These are phyloP conservation scores for Motacilla alba DNA, from an alignment of 2,113 vertebrate genomes.

Conservation along the genomic window DNA sequence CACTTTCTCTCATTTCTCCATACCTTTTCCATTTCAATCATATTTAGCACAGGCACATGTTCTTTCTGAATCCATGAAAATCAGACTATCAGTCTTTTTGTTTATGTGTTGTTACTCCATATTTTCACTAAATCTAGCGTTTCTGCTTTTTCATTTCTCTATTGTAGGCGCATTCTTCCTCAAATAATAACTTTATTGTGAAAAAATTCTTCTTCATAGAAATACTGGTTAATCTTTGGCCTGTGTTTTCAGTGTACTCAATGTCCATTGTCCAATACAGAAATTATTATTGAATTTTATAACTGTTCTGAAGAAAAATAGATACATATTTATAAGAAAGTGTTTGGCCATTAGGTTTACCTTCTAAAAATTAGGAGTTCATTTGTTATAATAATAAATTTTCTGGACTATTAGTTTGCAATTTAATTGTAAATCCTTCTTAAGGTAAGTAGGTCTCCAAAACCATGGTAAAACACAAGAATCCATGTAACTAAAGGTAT, in stretches of 20 bases:
- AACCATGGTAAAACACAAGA: not conserved
- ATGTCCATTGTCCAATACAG: not conserved
- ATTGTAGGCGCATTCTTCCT: not conserved
- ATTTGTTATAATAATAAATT: not conserved
- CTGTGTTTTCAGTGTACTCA: not conserved
- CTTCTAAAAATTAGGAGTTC: not conserved
- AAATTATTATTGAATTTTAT: not conserved
- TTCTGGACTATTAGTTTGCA: not conserved
- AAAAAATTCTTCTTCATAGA: not conserved
- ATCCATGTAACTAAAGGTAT: not conserved
- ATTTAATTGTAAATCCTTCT: not conserved
- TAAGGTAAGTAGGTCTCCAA: not conserved
- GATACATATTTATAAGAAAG: not conserved
- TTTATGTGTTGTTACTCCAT: not conserved
- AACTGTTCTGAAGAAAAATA: not conserved
- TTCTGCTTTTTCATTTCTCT: not conserved
- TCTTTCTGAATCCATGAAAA: not conserved
- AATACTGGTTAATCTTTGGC: not conserved
- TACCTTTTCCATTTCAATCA: not conserved
- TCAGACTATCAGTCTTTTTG: not conserved
- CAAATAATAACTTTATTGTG: not conserved
- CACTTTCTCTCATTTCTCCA: not conserved
- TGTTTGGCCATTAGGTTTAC: not conserved
- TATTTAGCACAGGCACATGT: not conserved
- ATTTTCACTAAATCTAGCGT: not conserved